Evolutionary conservation across 2,113 vertebrate species (phyloP), one percentile per base, ranked within the genome.

Genomic region (Rhea pennata): DNA sequence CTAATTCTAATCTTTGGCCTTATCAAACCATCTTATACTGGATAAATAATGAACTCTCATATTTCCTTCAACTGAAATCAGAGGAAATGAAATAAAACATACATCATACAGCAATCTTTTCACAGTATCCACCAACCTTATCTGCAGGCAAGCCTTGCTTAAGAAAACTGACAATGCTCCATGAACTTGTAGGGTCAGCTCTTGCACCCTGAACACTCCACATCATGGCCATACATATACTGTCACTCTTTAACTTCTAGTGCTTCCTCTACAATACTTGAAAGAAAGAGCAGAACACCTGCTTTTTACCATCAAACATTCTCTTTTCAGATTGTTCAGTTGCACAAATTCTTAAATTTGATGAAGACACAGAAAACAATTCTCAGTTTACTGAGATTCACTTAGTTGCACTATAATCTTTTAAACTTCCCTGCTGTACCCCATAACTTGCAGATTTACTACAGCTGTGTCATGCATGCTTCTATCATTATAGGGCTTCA

Each of bases 11-110:
- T 67, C 42, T 78, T 72, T n/a, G 83, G 75, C 62, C 26, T 72
- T 56, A 96, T 64, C 50, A 94, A 97, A 88, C 12, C 61, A 36
- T 24, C 65, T 24, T 61, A 36, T 90, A 44, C 6, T 29, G 21
- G 53, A 23, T 39, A 93, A 75, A 88, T 70, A 92, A 97, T 19
- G 36, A 74, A 48, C 15, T 33, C 10, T 95, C 69, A 61, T 72
- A 80, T 95, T 88, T 96, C 53, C 29, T 87, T 81, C 69, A 89
- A 75, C 40, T 81, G 78, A 86, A 92, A 70, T 71, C 61, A 73
- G 12, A 87, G 81, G 50, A 85, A 96, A 89, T 92, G 83, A 87
- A 73, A 77, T 44, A 72, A 91, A 82, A 36, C 40, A 58, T 84
- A 56, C 4, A 56, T 75, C 71, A 84, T 31, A 29, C 14, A 53